A percentile compares a stretch with the other conserved stretches of the same genome.
Conservation (phyloP, 2,797 vertebrate genomes). For the Enteromius afrohamiltoni region DNA sequence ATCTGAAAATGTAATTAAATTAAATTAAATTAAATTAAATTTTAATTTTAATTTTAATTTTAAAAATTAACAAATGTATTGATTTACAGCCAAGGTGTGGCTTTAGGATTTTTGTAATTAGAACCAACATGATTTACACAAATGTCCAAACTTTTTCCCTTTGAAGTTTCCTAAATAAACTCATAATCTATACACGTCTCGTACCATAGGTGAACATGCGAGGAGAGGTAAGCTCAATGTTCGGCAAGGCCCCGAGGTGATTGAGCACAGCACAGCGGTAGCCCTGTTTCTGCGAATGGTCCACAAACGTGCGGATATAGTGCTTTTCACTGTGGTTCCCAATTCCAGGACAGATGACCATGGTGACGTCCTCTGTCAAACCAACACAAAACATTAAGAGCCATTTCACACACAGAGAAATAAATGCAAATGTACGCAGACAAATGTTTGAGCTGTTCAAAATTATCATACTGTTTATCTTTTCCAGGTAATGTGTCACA, state of each 20-base stretch:
- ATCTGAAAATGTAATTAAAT: neutral
- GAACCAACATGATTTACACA: neutral
- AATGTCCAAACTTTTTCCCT: neutral
- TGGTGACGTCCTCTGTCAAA: constrained; percentile 89
- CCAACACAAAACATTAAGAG: constrained; percentile 3
- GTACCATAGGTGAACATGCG: constrained; percentile 98
- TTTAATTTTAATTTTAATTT: no score
- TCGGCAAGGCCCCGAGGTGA: constrained; percentile 94
- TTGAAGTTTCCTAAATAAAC: neutral
- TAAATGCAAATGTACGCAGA: neutral
- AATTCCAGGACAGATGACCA: constrained; percentile 98
- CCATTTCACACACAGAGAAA: constrained; percentile 17
- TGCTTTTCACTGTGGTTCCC: constrained; percentile 99
- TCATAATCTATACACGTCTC: constrained; percentile 18
- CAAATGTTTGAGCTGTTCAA: neutral
- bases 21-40: no score
- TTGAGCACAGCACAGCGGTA: constrained; percentile 97
- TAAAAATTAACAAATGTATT: no score
- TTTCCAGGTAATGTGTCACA: neutral
- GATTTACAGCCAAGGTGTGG: no score
- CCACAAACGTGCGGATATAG: constrained; percentile 97
- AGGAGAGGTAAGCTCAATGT: constrained; percentile 95
- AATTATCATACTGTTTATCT: neutral
- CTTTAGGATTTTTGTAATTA: neutral
- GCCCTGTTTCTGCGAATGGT: constrained; percentile 92